Evolutionary conservation across 2,113 vertebrate genomes (phyloP), one percentile per base, ranked within the genome.

Genomic region (Spilogale gracilis): DNA sequence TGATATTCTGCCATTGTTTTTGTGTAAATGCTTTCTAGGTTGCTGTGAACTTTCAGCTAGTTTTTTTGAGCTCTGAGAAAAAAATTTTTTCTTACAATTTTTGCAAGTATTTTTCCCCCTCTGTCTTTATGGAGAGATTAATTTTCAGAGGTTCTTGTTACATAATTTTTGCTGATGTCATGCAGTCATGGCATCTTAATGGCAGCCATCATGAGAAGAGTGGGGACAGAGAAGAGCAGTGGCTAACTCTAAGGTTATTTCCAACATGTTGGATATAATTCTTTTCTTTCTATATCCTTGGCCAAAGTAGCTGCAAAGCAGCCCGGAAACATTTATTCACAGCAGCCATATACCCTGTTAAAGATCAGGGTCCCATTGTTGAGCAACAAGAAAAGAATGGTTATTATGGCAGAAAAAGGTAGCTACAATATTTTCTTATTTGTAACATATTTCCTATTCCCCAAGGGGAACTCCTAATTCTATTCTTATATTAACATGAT

Each of bases 41-140:
- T 74, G 43, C 83, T 43, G 4, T 17, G 73, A 67, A 54, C 27
- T 58, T 76, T 69, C 18, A 2, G 45, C 63, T 94, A 63, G 74
- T 52, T 95, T 93, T 93, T 60, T 20, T 32, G 60, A 81, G 12
- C 82, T 88, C 74, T 92, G 48, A 86, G 95, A 95, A 63, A 96
- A 95, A 71, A 23, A 2, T 43, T 79, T 83, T 0, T 13, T 90
- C 38, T 88, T n/a, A 13, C 2, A 17, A 54, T 76, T 38, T 73
- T 21, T 85, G 1, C 3, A 9, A 58, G 23, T 23, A 30, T 17
- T 45, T 63, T 30, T 27, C 1, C 3, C 17, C 56, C 9, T 48
- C 14, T 89, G 52, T 8, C 89, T 79, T 87, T 78, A 76, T 4
- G 17, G 79, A 32, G 56, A 8, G 23, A 13, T 2, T 78, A 11